A percentile compares a stretch with the other conserved stretches of the same genome.
phyloP scores from a whole-genome alignment of 30 jellyfish, hydroid and myxozoan species.

The Aurelia sp. region DNA sequence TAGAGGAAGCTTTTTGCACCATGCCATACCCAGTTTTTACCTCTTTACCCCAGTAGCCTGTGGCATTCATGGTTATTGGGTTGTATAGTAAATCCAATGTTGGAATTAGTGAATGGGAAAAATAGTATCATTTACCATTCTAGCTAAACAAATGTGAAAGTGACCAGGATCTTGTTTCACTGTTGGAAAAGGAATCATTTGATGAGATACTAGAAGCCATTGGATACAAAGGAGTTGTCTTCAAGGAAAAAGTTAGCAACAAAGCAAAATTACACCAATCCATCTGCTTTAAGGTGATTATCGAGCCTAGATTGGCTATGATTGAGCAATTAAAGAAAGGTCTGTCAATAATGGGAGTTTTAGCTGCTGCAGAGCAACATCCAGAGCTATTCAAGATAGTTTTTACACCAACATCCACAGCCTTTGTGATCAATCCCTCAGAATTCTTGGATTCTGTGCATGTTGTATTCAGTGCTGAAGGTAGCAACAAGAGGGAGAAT shows the following conservation, averaged over 20 bases:
- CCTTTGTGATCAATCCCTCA: neutral
- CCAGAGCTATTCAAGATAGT: constrained; percentile 6
- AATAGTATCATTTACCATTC: no score
- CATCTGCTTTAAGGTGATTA: neutral
- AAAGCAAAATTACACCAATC: neutral
- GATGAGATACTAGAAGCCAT: no score
- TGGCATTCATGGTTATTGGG: no score
- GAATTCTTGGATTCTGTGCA: constrained; percentile 12
- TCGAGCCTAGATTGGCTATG: constrained; percentile 5
- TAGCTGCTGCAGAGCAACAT: constrained; percentile 7
- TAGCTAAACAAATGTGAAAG: no score
- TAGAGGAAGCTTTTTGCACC: no score
- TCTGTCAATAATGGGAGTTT: constrained; percentile 5
- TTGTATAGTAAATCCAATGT: no score
- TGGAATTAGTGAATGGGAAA: no score
- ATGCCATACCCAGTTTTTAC: no score
- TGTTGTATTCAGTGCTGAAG: constrained; percentile 9
- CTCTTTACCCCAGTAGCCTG: no score
- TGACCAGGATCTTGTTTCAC: no score
- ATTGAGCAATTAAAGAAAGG: constrained; percentile 6
- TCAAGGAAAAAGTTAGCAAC: neutral
- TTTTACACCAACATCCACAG: constrained; percentile 4
- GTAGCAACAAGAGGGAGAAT: constrained; percentile 11
- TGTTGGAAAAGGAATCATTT: no score
- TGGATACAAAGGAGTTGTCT: constrained; percentile 2